These are phyloP conservation scores for Plebejus melissa DNA, from an alignment of 2,888 invertebrate genomes.

Conservation along the genomic window DNA sequence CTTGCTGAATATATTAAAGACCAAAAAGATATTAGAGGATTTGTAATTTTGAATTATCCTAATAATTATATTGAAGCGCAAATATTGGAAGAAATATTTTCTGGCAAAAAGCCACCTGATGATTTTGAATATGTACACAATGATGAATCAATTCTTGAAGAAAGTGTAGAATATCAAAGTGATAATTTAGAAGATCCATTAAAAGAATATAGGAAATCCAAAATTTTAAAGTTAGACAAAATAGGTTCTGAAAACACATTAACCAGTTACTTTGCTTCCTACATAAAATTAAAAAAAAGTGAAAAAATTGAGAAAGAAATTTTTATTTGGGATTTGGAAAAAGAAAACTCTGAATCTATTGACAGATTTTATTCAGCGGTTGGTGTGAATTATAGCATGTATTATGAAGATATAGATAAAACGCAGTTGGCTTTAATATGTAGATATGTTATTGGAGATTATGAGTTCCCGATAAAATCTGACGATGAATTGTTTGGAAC, in stretches of 20 bases:
- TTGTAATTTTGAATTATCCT: slow-evolving; percentile 83
- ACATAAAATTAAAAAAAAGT: slow-evolving; percentile 69
- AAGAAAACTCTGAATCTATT: slow-evolving; percentile 69
- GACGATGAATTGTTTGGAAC: slow-evolving; percentile 62
- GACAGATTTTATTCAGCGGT: slow-evolving; percentile 79
- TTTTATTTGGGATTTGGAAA: slow-evolving; percentile 61
- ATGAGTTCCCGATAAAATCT: slow-evolving; percentile 52
- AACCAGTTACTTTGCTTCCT: slow-evolving; percentile 79
- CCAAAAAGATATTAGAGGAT: slow-evolving; percentile 71
- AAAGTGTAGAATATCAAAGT: slow-evolving; percentile 57
- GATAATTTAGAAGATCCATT: slow-evolving; percentile 59
- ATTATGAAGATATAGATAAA: slow-evolving; percentile 77
- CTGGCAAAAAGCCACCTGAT: slow-evolving; percentile 70
- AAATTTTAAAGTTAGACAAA: slow-evolving; percentile 54
- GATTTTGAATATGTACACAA: slow-evolving; percentile 54
- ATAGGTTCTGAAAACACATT: slow-evolving; percentile 48
- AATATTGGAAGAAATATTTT: slow-evolving; percentile 79
- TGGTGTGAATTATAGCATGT: slow-evolving; percentile 79
- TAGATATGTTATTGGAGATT: slow-evolving; percentile 69
- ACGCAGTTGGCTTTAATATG: slow-evolving; percentile 72
- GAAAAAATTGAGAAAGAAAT: slow-evolving; percentile 63
- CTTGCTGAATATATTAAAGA: slow-evolving; percentile 80
- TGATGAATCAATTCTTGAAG: slow-evolving; percentile 66
- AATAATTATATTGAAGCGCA: slow-evolving; percentile 77
- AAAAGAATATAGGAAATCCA: slow-evolving; percentile 64